Percentiles rank a stretch among this genome's conserved stretches.
phyloP scores from a whole-genome alignment of 2,888 invertebrate species.

The Eristalis pertinax region DNA sequence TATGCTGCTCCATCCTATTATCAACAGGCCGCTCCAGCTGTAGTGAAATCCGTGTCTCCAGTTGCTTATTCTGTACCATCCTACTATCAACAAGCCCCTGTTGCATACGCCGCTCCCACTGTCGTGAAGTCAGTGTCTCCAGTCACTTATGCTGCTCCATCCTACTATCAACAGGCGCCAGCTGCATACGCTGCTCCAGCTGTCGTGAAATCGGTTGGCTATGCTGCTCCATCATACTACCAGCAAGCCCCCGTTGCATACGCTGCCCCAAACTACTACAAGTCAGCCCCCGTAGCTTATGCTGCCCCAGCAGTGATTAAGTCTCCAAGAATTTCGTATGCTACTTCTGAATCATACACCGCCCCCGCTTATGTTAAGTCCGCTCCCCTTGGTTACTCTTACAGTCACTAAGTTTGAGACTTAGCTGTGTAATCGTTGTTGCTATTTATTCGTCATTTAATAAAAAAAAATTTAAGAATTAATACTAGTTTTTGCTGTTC shows the following conservation, averaged over 20 bases:
- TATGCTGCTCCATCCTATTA: constrained; percentile 70
- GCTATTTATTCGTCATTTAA: constrained; percentile 35
- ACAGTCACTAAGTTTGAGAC: not conserved
- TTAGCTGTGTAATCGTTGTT: not conserved
- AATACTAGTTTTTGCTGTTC: no score
- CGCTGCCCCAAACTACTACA: constrained; percentile 23
- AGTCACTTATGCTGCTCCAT: constrained; percentile 57
- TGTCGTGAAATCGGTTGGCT: constrained; percentile 43
- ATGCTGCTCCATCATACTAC: constrained; percentile 24
- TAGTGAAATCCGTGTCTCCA: constrained; percentile 40
- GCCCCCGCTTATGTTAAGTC: constrained; percentile 31
- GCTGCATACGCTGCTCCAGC: constrained; percentile 44
- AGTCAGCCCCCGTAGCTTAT: constrained; percentile 66
- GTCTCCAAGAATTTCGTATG: constrained; percentile 5
- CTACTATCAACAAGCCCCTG: constrained; percentile 18
- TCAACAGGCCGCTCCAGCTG: constrained; percentile 64
- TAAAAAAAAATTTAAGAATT: no score
- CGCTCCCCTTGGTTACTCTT: constrained; percentile 12
- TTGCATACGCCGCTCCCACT: constrained; percentile 36
- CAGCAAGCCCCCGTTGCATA: constrained; percentile 20
- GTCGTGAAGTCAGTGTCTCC: constrained; percentile 32
- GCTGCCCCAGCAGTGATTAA: constrained; percentile 60
- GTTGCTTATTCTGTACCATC: constrained; percentile 38
- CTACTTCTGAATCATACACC: constrained; percentile 5
- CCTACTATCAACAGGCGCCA: no score